These are phyloP conservation scores for Eupsilia transversa DNA, from an alignment of 2,888 invertebrate species.

Conservation along the genomic window DNA sequence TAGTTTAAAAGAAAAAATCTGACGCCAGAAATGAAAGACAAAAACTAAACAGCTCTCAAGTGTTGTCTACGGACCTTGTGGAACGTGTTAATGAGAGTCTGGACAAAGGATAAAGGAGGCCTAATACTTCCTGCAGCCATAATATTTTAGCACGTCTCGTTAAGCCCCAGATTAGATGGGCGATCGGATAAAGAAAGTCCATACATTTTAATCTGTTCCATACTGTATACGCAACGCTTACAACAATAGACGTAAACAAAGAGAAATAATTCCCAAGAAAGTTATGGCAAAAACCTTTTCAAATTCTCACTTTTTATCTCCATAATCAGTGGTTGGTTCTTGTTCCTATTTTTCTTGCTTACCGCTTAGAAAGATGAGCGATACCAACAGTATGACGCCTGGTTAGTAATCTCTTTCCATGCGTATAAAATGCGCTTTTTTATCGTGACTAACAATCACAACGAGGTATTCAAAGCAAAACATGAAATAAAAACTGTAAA, in stretches of 20 bases:
- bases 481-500: slow-evolving; percentile 50
- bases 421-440: slow-evolving; percentile 57
- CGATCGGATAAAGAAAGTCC: slow-evolving; percentile 69
- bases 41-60: slow-evolving; percentile 66
- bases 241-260: slow-evolving; percentile 75
- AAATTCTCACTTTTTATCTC: slow-evolving; percentile 75
- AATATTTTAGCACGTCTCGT: slow-evolving; percentile 73
- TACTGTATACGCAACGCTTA: slow-evolving; percentile 71
- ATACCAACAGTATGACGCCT: slow-evolving; percentile 64
- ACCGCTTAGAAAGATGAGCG: slow-evolving; percentile 74
- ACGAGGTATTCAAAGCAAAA: slow-evolving; percentile 60
- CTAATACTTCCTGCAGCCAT: slow-evolving; percentile 75
- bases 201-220: slow-evolving; percentile 67
- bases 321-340: slow-evolving; percentile 68
- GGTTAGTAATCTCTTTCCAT: slow-evolving; percentile 61
- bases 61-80: slow-evolving; percentile 59
- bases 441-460: slow-evolving; percentile 61
- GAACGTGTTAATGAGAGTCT: slow-evolving; percentile 72
- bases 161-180: slow-evolving; percentile 71
- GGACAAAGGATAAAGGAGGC: slow-evolving; percentile 68
- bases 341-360: slow-evolving; percentile 73
- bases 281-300: slow-evolving; percentile 70
- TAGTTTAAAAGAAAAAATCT: slow-evolving; percentile 74
- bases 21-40: slow-evolving; percentile 75
- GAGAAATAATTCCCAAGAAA: slow-evolving; percentile 72